Base-by-base conservation (phyloP, 2,888 invertebrate genomes). In the Ochropleura leucogaster region DNA sequence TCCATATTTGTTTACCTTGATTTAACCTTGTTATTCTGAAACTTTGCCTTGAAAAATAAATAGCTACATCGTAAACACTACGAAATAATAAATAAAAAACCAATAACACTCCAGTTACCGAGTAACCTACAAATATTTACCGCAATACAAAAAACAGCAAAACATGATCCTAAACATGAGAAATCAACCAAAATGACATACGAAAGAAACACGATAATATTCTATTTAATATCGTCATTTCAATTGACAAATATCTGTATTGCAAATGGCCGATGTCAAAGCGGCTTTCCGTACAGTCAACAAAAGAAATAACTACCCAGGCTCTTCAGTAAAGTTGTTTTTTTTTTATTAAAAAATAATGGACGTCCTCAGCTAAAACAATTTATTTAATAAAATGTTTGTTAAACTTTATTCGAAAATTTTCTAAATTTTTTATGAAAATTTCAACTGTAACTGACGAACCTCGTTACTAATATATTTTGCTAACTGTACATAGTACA, bases 201-300 rank as follows among this genome's bases (percentile, higher is more conserved):
- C 40, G 4, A 20, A 44, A 46, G 55, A 20, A 30, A 6, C 16
- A 14, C 18, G 64, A 53, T n/a, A n/a, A 44, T 53, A 71, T 51
- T 3, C 9, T 30, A 68, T 76, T 71, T 75, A 30, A 63, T 71
- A 44, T 74, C 51, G 18, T 68, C 64, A 55, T 30, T 68, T 82
- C 51, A 67, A 63, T 69, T 55, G 68, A 64, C 66, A 69, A 82
- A 81, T 72, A 81, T 57, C 66, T 60, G 49, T 71, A 76, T 72
- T 68, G 60, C 66, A 84, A 84, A 77, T 67, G 57, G 71, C 71
- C 10, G 69, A 47, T 49, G 20, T 59, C 72, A 77, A 81, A 77
- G 20, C 44, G 18, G 30, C 18, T 76, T 70, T 76, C 53, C 40
- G 53, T 74, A 30, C 30, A 30, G 30, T 30, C 3, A 30, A 2